These are phyloP conservation scores for Pseudomyrmex dendroicus DNA, from an alignment of 1,140 invertebrate genomes.

Conservation along the genomic window DNA sequence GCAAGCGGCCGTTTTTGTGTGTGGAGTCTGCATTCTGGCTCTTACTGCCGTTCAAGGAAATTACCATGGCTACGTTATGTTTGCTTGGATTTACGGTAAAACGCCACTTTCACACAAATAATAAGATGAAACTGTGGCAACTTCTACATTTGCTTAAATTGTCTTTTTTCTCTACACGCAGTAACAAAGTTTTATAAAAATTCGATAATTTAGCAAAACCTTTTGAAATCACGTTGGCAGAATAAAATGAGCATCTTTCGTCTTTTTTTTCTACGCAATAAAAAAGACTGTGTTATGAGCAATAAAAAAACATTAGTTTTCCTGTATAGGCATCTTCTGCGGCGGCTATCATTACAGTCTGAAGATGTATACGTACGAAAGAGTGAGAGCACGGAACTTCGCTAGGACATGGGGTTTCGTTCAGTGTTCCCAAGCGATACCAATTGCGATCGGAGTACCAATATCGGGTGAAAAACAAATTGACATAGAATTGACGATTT, in stretches of 20 bases:
- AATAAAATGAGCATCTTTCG: no score
- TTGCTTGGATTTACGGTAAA: slow-evolving; percentile 92
- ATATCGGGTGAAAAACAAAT: slow-evolving; percentile 88
- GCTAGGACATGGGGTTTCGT: slow-evolving; percentile 95
- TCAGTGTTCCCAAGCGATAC: slow-evolving; percentile 94
- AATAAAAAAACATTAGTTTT: slow-evolving; percentile 66
- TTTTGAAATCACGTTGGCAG: no score
- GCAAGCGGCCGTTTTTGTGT: slow-evolving; percentile 91
- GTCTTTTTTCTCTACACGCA: neutral
- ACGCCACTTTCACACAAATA: neutral
- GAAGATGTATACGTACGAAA: slow-evolving; percentile 95
- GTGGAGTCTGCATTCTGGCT: slow-evolving; percentile 91
- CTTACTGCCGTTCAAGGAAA: slow-evolving; percentile 93
- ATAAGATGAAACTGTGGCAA: neutral
- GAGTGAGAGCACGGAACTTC: slow-evolving; percentile 93
- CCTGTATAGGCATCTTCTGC: slow-evolving; percentile 89
- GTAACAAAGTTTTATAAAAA: slow-evolving; percentile 4
- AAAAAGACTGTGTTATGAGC: slow-evolving; percentile 25
- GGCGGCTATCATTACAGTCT: slow-evolving; percentile 94
- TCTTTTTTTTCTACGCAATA: slow-evolving; percentile 3
- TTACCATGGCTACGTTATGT: slow-evolving; percentile 92
- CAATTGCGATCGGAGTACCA: slow-evolving; percentile 94
- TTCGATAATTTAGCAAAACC: neutral
- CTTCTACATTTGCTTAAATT: no score
- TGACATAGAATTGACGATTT: neutral